Evolutionary conservation across 2,888 invertebrate genomes (phyloP).

Genomic region (Agriotes lineatus): DNA sequence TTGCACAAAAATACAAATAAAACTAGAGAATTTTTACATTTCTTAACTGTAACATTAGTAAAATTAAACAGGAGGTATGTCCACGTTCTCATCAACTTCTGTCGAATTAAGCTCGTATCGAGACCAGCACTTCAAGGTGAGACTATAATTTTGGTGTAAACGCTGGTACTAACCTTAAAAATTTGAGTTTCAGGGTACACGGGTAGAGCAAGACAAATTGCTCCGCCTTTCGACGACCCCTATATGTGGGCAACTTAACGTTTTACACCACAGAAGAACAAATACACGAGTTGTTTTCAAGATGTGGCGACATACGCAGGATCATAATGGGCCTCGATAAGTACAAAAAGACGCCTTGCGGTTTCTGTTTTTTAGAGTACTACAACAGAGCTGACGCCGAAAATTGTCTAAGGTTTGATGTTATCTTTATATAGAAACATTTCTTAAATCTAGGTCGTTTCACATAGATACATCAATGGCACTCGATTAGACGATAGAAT

Average conservation of each 20-base stretch:
- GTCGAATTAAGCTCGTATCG: too few relatives aligned
- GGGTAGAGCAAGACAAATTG: slow-evolving; percentile 87
- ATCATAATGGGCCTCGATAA: slow-evolving; percentile 99
- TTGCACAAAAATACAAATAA: too few relatives aligned
- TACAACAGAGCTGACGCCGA: slow-evolving; percentile 82
- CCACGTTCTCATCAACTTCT: too few relatives aligned
- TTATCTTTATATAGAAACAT: not conserved
- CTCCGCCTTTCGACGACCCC: slow-evolving; percentile 81
- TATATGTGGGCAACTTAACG: slow-evolving; percentile 97
- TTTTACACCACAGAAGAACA: slow-evolving; percentile 99
- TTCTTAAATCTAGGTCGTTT: not conserved
- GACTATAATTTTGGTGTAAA: too few relatives aligned
- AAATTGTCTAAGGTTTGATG: slow-evolving; percentile 79
- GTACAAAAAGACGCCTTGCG: slow-evolving; percentile 98
- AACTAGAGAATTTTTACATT: too few relatives aligned
- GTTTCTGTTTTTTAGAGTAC: slow-evolving; percentile 99
- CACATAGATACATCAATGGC: slow-evolving; percentile 93
- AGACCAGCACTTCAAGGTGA: too few relatives aligned
- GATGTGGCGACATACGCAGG: slow-evolving; percentile 94
- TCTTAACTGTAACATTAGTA: too few relatives aligned
- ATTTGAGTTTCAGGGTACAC: slow-evolving; percentile 84
- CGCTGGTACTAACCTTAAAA: too few relatives aligned
- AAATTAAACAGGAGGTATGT: too few relatives aligned
- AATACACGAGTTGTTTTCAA: slow-evolving; percentile 95
- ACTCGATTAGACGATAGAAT: slow-evolving; percentile 97